Evolutionary conservation across 2,888 invertebrate genomes (phyloP), one percentile per base, ranked within the genome.

Genomic region (Lamellibrachia columna): DNA sequence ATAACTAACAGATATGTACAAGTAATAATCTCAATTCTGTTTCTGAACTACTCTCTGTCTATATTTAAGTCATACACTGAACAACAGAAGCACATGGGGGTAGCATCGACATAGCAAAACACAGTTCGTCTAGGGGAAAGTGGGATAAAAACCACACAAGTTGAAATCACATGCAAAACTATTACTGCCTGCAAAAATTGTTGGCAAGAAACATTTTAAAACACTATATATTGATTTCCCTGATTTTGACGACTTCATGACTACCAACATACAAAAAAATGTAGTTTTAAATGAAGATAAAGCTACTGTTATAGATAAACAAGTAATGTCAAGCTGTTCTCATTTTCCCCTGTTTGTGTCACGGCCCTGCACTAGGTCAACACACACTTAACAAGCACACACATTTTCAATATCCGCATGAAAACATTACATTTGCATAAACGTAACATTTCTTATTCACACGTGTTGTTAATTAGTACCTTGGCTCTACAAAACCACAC

Each of bases 101-200:
- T 15, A 15, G 75, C 75, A 75, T 75, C 75, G 75, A 75, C 75
- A 75, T 6, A 75, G 75, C 15, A 75, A 75, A 22, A 75, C n/a
- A 22, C 75, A 75, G 75, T 22, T 75, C 75, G n/a, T 75, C 75
- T 75, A 75, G 75, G 75, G 75, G 75, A 75, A 75, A 75, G 75
- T 75, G 75, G 75, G 75, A n/a, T 6, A 22, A 75, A 75, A 75
- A 6, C 22, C 40, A 40, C 40, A 40, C 40, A 40, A 40, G 40
- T 40, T 40, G 40, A 0, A 40, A 40, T 40, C 6, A 75, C 6
- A n/a, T 75, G 75, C 15, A 75, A 75, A 75, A 55, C 55, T 9
- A 55, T 9, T 55, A 9, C 9, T 55, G 9, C 3, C 9, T 55
- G 55, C 7, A 7, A 55, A 9, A 55, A 55, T 55, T 15, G 3